phyloP scores from a whole-genome alignment of 1,140 invertebrate genomes.

The Wiebesia pumilae region DNA sequence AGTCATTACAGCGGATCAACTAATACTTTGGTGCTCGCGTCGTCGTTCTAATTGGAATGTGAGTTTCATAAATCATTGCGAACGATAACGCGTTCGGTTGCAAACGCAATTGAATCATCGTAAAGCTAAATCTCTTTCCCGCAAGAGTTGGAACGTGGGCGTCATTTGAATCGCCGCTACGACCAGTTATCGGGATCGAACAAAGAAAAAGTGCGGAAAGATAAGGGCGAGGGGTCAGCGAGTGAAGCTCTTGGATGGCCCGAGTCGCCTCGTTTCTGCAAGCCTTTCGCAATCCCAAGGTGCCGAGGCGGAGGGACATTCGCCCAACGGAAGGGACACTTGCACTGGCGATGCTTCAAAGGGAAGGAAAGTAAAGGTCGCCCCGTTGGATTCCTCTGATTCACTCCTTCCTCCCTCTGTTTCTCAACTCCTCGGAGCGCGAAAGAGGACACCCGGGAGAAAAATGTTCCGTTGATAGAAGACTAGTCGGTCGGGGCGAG shows the following conservation, averaged over 20 bases:
- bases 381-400: background rate
- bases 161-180: background rate
- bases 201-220: background rate
- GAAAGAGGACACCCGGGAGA: conserved; percentile 5
- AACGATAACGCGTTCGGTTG: background rate
- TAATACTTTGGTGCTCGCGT: background rate
- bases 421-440: too few relatives aligned
- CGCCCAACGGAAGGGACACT: background rate
- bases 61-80: background rate
- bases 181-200: background rate
- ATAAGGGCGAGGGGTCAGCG: background rate
- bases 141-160: background rate
- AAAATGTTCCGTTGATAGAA: conserved; percentile 24
- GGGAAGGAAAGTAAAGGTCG: background rate
- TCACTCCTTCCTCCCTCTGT: background rate
- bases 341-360: background rate
- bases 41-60: background rate
- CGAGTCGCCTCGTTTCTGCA: background rate
- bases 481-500: background rate
- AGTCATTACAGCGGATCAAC: background rate
- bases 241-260: too few relatives aligned
- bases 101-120: background rate
- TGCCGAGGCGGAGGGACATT: background rate
- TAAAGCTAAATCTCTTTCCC: background rate
- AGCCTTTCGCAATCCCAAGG: background rate